These are phyloP conservation scores for Lagria hirta DNA, from an alignment of 2,888 invertebrate species.

Conservation along the genomic window DNA sequence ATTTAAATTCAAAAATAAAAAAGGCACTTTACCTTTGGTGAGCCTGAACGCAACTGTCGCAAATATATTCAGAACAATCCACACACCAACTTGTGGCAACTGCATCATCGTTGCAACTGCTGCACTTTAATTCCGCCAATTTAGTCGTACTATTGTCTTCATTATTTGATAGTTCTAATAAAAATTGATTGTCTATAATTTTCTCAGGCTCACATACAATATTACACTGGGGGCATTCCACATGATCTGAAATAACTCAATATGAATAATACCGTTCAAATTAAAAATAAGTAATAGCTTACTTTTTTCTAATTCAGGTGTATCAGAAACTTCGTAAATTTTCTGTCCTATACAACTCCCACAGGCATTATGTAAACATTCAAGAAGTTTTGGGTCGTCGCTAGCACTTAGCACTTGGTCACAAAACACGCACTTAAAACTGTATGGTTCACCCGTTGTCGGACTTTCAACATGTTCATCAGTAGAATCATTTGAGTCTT, in stretches of 20 bases:
- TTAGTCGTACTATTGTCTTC: slow-evolving; percentile 57
- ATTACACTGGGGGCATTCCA: slow-evolving; percentile 73
- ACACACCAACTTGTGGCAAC: slow-evolving; percentile 85
- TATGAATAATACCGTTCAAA: slow-evolving; percentile 6
- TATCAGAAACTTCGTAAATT: slow-evolving; percentile 53
- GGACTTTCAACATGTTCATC: slow-evolving; percentile 51
- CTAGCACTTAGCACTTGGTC: slow-evolving; percentile 57
- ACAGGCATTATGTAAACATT: slow-evolving; percentile 87
- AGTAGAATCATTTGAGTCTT: slow-evolving; percentile 22
- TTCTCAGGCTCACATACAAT: slow-evolving; percentile 70
- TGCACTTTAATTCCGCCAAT: slow-evolving; percentile 66
- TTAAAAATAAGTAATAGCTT: slow-evolving; percentile 5
- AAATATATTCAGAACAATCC: slow-evolving; percentile 89
- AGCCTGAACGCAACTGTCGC: slow-evolving; percentile 87
- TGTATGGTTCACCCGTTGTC: slow-evolving; percentile 48
- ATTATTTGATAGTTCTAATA: slow-evolving; percentile 64
- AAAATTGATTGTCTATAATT: slow-evolving; percentile 83
- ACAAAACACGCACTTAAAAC: slow-evolving; percentile 53
- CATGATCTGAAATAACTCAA: slow-evolving; percentile 38
- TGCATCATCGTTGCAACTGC: slow-evolving; percentile 83
- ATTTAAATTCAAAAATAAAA: too few relatives aligned
- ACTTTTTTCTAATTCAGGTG: slow-evolving; percentile 21
- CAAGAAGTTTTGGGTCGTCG: slow-evolving; percentile 77
- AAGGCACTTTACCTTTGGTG: slow-evolving; percentile 68
- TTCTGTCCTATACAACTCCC: slow-evolving; percentile 72